These are phyloP conservation scores for Andrena bicolor DNA, from an alignment of 2,888 invertebrate species.

Conservation along the genomic window DNA sequence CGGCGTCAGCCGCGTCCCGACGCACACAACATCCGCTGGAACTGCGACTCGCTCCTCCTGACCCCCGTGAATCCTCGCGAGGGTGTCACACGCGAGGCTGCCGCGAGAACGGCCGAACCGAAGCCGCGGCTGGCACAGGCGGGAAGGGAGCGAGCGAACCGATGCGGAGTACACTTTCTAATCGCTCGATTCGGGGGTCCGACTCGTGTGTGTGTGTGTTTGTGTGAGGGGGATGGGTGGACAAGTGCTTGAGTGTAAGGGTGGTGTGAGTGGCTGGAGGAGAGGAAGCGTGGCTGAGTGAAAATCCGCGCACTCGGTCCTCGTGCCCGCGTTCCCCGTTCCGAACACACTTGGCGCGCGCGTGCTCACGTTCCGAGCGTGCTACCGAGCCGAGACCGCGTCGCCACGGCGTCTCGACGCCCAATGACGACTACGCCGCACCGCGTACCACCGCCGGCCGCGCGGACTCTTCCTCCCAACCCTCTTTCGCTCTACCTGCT, in stretches of 20 bases:
- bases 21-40: conserved; percentile 4
- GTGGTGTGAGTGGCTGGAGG: background rate
- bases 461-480: conserved; percentile 35
- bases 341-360: conserved; percentile 56
- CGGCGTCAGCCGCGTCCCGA: background rate
- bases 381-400: conserved; percentile 66
- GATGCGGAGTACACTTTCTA: background rate
- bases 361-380: conserved; percentile 60
- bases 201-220: background rate
- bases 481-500: conserved; percentile 15
- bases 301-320: conserved; percentile 36
- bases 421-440: conserved; percentile 78
- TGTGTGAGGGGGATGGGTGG: background rate
- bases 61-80: background rate
- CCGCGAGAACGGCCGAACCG: conserved; percentile 6
- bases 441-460: conserved; percentile 69
- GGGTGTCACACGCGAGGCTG: conserved; percentile 25
- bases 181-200: background rate
- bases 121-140: background rate
- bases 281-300: conserved; percentile 9
- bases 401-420: conserved; percentile 81
- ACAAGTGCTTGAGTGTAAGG: background rate
- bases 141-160: background rate
- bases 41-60: background rate
- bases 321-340: conserved; percentile 32